These are phyloP conservation scores for Trichogramma pretiosum DNA, from an alignment of 1,140 invertebrate genomes.

Conservation along the genomic window DNA sequence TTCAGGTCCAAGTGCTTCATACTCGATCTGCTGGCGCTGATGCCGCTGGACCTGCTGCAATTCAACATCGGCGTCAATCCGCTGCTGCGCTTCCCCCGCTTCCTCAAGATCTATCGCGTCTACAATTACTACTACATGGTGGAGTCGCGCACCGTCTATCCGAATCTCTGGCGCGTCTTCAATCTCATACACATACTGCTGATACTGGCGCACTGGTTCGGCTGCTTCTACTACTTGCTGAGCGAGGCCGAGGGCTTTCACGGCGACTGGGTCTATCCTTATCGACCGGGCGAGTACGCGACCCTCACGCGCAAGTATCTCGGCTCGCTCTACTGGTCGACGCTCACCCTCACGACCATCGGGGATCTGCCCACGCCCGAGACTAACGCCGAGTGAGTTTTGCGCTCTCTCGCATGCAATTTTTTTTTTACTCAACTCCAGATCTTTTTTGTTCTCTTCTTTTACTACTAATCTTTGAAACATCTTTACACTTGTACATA, in stretches of 20 bases:
- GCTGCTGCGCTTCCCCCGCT: constrained; percentile 72
- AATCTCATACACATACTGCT: constrained; percentile 91
- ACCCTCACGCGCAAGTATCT: constrained; percentile 86
- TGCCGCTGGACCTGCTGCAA: constrained; percentile 81
- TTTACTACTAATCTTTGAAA: neutral
- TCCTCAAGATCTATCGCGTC: constrained; percentile 81
- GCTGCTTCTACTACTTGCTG: constrained; percentile 91
- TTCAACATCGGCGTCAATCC: constrained; percentile 69
- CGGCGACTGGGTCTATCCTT: constrained; percentile 88
- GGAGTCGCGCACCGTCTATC: constrained; percentile 88
- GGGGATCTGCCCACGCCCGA: constrained; percentile 90
- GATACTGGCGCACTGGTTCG: constrained; percentile 93
- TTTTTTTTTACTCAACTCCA: no score
- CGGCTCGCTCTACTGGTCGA: constrained; percentile 92
- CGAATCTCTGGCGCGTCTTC: constrained; percentile 91
- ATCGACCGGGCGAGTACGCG: constrained; percentile 75
- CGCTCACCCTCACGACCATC: constrained; percentile 91
- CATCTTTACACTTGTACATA: neutral
- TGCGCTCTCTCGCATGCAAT: no score
- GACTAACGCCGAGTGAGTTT: constrained; percentile 92
- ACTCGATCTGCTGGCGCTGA: constrained; percentile 74
- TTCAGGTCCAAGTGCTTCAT: constrained; percentile 74
- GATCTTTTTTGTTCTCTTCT: constrained; percentile 9
- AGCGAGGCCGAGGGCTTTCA: constrained; percentile 84
- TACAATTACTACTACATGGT: constrained; percentile 93